Conservation (phyloP, 2,888 invertebrate species). For the Eremobia ochroleuca region DNA sequence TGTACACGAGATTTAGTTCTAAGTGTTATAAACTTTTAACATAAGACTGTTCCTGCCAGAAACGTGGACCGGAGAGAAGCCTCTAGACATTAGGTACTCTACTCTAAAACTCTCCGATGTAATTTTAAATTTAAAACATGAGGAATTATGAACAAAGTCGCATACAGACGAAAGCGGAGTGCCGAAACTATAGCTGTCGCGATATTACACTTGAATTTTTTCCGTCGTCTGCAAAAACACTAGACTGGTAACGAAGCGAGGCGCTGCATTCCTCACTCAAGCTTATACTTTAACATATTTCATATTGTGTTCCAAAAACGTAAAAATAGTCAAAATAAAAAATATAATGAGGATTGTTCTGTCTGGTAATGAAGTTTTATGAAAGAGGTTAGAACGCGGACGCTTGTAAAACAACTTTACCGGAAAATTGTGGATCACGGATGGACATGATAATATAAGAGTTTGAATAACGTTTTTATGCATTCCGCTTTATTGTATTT, state of each 20-base stretch:
- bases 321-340: slow-evolving; percentile 2
- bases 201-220: slow-evolving; percentile 28
- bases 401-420: slow-evolving; percentile 53
- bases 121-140: slow-evolving; percentile 29
- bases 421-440: slow-evolving; percentile 58
- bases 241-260: slow-evolving; percentile 19
- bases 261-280: slow-evolving; percentile 4
- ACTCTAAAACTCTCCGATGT: slow-evolving; percentile 3
- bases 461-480: slow-evolving; percentile 56
- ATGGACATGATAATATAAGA: slow-evolving; percentile 38
- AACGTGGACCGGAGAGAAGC: background rate
- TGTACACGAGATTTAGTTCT: slow-evolving; percentile 17
- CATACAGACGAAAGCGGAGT: slow-evolving; percentile 20
- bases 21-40: slow-evolving; percentile 20
- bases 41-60: slow-evolving; percentile 7
- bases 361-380: slow-evolving; percentile 42
- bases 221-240: slow-evolving; percentile 10
- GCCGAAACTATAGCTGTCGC: slow-evolving; percentile 18
- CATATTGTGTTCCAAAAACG: slow-evolving; percentile 14
- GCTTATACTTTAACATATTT: slow-evolving; percentile 3
- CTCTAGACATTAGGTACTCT: background rate
- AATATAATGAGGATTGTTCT: slow-evolving; percentile 14
- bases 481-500: slow-evolving; percentile 46
- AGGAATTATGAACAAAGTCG: slow-evolving; percentile 26
- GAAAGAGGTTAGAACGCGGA: slow-evolving; percentile 39